Evolutionary conservation across 2,888 invertebrate genomes (phyloP).

Genomic region (Proisotoma minuta): DNA sequence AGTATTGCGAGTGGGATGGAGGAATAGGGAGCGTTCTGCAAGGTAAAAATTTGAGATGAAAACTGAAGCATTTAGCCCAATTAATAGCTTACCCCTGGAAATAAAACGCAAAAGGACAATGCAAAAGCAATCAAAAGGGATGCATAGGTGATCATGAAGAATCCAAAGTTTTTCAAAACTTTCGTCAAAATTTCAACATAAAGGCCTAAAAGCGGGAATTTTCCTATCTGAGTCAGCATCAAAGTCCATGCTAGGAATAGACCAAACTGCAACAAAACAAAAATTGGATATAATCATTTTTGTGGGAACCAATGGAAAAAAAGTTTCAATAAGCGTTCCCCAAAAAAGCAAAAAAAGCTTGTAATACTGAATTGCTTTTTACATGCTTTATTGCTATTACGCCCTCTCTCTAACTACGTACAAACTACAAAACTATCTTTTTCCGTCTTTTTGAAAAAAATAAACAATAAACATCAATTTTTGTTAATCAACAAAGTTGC

Average conservation of each 20-base stretch:
- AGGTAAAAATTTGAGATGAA: no score
- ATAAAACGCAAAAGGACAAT: conserved; percentile 44
- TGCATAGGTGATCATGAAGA: conserved; percentile 45
- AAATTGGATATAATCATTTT: no score
- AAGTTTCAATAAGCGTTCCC: conserved; percentile 7
- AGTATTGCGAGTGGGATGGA: conserved; percentile 44
- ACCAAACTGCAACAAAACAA: conserved; percentile 35
- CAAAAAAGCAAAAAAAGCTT: no score
- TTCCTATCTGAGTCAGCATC: conserved; percentile 44
- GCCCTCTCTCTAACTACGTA: no score
- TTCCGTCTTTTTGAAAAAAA: no score
- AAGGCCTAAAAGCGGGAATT: conserved; percentile 42
- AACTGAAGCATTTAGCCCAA: no score
- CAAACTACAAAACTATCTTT: no score
- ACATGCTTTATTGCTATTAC: no score
- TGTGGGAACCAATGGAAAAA: no score
- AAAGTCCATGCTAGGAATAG: conserved; percentile 43
- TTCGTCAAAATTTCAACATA: conserved; percentile 45
- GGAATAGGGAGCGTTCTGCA: conserved; percentile 45
- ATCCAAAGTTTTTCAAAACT: conserved; percentile 45
- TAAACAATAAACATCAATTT: background rate
- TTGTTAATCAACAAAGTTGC: no score
- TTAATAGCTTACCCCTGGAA: no score
- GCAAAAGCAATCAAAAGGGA: conserved; percentile 44
- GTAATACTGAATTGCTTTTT: no score